A percentile compares a stretch with the other conserved stretches of the same genome.
phyloP scores from a whole-genome alignment of 2,113 vertebrate genomes.

The Rhynchopsitta pachyrhyncha region DNA sequence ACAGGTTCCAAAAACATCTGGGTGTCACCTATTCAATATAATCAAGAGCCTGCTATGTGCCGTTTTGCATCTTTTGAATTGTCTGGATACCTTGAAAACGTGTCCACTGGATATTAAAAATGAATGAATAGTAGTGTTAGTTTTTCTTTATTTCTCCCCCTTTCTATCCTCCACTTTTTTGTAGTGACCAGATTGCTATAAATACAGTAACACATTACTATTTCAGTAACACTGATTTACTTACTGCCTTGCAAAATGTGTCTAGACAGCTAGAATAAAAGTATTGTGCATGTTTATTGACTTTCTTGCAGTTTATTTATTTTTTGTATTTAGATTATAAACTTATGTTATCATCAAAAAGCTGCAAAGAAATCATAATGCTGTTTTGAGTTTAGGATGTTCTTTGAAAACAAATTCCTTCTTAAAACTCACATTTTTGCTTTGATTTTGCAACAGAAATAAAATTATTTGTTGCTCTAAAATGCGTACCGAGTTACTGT shows the following conservation, averaged over 20 bases:
- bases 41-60: not conserved
- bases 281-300: not conserved
- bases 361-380: not conserved
- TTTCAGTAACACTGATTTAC: not conserved
- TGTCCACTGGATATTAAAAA: not conserved
- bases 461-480: conserved; percentile 16
- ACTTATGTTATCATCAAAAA: not conserved
- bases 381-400: not conserved
- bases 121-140: not conserved
- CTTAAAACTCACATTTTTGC: not conserved
- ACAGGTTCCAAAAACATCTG: not conserved
- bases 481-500: not conserved
- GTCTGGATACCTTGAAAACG: not conserved
- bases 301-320: not conserved
- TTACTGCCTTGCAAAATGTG: not conserved
- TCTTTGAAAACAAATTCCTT: not conserved
- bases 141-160: not conserved
- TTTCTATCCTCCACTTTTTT: not conserved
- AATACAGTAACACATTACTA: not conserved
- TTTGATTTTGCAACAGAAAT: conserved; percentile 17
- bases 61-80: not conserved
- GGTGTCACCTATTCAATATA: not conserved
- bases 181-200: not conserved
- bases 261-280: not conserved
- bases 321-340: not conserved